Percentiles rank a stretch among this genome's conserved stretches.
Evolutionary conservation across 92 coral and sea anemone genomes (phyloP).

Genomic region (Phenganax marumi): DNA sequence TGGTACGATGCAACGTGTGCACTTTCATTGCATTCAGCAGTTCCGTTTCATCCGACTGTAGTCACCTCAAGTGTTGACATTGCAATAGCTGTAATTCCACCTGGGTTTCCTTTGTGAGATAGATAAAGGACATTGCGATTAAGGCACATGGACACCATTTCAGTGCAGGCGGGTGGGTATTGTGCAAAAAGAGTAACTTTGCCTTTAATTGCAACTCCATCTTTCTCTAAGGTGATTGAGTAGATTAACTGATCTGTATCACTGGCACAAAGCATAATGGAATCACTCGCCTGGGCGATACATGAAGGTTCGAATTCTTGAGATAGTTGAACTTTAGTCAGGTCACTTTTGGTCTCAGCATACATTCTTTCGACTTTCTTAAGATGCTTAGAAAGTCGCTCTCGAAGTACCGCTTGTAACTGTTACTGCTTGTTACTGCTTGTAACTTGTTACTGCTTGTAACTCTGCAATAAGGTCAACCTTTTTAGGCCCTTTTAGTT

Average conservation of each 20-base stretch:
- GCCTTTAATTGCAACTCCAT: slow-evolving; percentile 54
- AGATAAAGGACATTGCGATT: slow-evolving; percentile 54
- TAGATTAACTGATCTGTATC: slow-evolving; percentile 50
- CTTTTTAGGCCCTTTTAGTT: too few species aligned
- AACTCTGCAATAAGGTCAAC: too few species aligned
- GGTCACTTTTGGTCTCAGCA: background rate
- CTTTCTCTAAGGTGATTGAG: slow-evolving; percentile 44
- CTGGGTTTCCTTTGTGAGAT: slow-evolving; percentile 63
- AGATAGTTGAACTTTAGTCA: slow-evolving; percentile 43
- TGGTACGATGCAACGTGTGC: slow-evolving; percentile 53
- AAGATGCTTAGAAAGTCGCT: slow-evolving; percentile 24
- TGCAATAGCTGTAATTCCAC: slow-evolving; percentile 54
- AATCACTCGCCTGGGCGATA: slow-evolving; percentile 30
- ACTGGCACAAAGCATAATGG: slow-evolving; percentile 50
- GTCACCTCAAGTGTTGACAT: slow-evolving; percentile 62
- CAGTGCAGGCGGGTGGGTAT: too few species aligned
- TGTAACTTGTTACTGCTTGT: too few species aligned
- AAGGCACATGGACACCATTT: slow-evolving; percentile 16
- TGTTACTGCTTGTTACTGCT: too few species aligned
- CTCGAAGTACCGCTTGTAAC: background rate
- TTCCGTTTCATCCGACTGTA: slow-evolving; percentile 44
- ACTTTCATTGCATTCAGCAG: slow-evolving; percentile 58
- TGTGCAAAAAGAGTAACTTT: background rate
- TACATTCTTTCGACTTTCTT: slow-evolving; percentile 37
- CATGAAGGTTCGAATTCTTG: background rate